A percentile compares a stretch with the other conserved stretches of the same genome.
phyloP scores from a whole-genome alignment of 2,888 invertebrate genomes.

The Spodoptera picta region DNA sequence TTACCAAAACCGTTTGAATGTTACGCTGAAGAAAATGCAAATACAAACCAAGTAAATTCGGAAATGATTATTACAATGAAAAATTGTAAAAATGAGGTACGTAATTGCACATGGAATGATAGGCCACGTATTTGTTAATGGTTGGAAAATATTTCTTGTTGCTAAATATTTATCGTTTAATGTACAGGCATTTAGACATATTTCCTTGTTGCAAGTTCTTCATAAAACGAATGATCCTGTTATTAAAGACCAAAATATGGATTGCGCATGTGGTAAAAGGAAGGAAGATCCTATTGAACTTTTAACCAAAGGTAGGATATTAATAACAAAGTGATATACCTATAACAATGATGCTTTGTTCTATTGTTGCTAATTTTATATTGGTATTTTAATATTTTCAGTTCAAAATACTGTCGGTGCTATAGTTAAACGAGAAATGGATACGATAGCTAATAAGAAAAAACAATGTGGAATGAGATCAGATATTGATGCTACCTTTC shows the following conservation, averaged over 20 bases:
- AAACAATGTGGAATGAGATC: conserved; percentile 43
- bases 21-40: conserved; percentile 54
- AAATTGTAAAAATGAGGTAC: conserved; percentile 77
- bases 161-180: not conserved
- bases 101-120: not conserved
- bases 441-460: conserved; percentile 61
- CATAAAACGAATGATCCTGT: conserved; percentile 78
- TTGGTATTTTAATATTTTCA: conserved; percentile 56
- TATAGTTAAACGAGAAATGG: conserved; percentile 76
- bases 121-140: too few species aligned
- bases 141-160: too few species aligned
- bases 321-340: not conserved
- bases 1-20: conserved; percentile 70
- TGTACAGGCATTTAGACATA: conserved; percentile 75
- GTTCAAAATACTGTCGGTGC: conserved; percentile 78
- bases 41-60: conserved; percentile 63
- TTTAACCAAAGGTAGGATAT: conserved; percentile 75
- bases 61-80: conserved; percentile 84
- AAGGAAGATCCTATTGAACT: conserved; percentile 77
- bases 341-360: not conserved
- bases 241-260: conserved; percentile 49
- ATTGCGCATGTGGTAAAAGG: conserved; percentile 44
- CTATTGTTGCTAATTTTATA: not conserved
- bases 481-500: conserved; percentile 72
- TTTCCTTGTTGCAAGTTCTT: conserved; percentile 81